These are phyloP conservation scores for Nymphicus hollandicus DNA, from an alignment of 2,113 vertebrate species.

Conservation along the genomic window DNA sequence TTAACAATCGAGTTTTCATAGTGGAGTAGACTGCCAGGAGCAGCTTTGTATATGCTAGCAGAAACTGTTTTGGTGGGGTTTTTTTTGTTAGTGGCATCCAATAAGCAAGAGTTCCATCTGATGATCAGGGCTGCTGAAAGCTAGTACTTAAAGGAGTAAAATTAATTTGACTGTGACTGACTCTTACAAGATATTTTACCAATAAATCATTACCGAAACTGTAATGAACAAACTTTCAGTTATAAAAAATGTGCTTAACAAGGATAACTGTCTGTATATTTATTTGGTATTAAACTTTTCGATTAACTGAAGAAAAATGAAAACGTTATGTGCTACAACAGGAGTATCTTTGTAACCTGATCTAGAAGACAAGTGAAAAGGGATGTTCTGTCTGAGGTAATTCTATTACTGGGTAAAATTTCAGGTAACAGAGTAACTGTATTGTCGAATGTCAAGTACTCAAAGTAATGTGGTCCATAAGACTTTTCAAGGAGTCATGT, in stretches of 20 bases:
- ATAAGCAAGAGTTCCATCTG: neutral
- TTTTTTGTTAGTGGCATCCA: neutral
- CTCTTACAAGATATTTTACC: neutral
- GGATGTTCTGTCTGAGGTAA: neutral
- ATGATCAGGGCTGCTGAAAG: neutral
- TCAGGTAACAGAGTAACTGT: conserved; percentile 56
- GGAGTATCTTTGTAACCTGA: conserved; percentile 61
- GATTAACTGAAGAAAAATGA: neutral
- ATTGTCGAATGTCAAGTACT: conserved; percentile 14
- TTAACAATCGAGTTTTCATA: neutral
- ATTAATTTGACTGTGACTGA: neutral
- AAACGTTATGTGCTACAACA: conserved; percentile 3
- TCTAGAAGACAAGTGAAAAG: conserved; percentile 28
- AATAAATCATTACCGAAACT: neutral
- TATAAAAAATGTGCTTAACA: neutral
- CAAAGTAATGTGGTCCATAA: neutral
- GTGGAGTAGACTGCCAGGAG: neutral
- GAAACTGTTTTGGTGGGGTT: neutral
- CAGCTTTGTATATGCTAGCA: neutral
- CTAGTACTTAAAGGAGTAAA: neutral
- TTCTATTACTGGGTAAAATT: conserved; percentile 65
- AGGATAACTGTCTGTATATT: neutral
- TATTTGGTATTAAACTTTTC: neutral
- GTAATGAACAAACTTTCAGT: neutral
- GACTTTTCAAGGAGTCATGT: neutral